phyloP scores from a whole-genome alignment of 2,888 invertebrate genomes.

The Dasypogon diadema region DNA sequence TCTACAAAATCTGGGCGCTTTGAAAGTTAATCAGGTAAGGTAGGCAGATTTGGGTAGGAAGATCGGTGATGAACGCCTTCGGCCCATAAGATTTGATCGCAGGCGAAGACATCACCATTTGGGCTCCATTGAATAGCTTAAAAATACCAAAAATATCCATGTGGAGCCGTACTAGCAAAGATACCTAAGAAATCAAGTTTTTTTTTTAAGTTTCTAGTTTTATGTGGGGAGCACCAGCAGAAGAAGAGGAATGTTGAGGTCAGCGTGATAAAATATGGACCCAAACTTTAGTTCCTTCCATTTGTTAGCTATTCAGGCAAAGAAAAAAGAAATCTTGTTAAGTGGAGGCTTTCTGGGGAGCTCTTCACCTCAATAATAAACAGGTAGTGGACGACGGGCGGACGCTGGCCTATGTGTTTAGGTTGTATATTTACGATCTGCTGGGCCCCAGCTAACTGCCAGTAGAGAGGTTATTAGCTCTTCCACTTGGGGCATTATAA shows the following conservation, averaged over 20 bases:
- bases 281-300: constrained; percentile 35
- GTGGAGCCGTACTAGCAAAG: constrained; percentile 15
- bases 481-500: constrained; percentile 17
- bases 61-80: constrained; percentile 42
- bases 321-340: constrained; percentile 35
- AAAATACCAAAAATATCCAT: constrained; percentile 36
- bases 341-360: constrained; percentile 46
- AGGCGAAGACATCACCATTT: constrained; percentile 43
- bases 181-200: constrained; percentile 40
- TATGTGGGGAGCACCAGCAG: constrained; percentile 33
- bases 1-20: constrained; percentile 18
- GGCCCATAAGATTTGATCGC: constrained; percentile 1
- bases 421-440: constrained; percentile 9
- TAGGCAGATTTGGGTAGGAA: constrained; percentile 33
- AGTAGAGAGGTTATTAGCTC: constrained; percentile 43
- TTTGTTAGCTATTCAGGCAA: constrained; percentile 39
- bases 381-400: constrained; percentile 41
- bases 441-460: constrained; percentile 20
- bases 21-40: constrained; percentile 35
- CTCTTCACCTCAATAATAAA: constrained; percentile 47
- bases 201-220: constrained; percentile 32
- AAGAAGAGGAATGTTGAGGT: constrained; percentile 40
- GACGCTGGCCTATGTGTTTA: constrained; percentile 11
- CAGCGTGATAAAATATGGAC: constrained; percentile 45
- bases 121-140: constrained; percentile 29